A percentile compares a stretch with the other conserved stretches of the same genome.
Evolutionary conservation across 2,113 vertebrate species (phyloP).

Genomic region (Siniperca chuatsi): DNA sequence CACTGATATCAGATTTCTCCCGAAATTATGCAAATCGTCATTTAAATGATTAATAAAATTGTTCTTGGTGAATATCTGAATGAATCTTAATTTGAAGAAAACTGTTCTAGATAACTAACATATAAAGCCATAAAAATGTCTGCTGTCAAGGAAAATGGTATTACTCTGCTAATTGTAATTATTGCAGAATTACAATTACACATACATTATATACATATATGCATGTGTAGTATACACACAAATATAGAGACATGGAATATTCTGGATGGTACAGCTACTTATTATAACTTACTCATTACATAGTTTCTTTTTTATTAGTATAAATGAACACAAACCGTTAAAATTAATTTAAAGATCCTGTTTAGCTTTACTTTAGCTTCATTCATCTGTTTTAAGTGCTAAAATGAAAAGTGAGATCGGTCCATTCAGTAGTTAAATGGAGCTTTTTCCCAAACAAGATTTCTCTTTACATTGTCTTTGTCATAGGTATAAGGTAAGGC

Average conservation of each 20-base stretch:
- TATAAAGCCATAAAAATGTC: not conserved
- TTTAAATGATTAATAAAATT: not conserved
- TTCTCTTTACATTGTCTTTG: not conserved
- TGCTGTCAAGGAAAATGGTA: not conserved
- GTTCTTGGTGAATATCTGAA: not conserved
- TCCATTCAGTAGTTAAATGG: not conserved
- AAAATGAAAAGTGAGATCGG: not conserved
- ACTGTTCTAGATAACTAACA: not conserved
- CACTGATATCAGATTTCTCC: not conserved
- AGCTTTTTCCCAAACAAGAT: not conserved
- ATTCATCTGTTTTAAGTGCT: not conserved
- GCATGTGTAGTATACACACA: not conserved
- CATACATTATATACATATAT: not conserved
- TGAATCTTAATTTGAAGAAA: not conserved
- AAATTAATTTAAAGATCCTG: not conserved
- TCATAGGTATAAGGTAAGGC: not conserved
- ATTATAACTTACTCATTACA: not conserved
- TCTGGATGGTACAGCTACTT: not conserved
- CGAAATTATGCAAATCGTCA: not conserved
- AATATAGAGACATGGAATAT: no score
- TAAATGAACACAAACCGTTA: not conserved
- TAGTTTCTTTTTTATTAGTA: not conserved
- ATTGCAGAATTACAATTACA: not conserved
- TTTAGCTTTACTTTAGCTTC: not conserved
- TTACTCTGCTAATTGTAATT: not conserved